Evolutionary conservation across 92 coral and sea anemone species (phyloP).

Genomic region (Metridium senile): DNA sequence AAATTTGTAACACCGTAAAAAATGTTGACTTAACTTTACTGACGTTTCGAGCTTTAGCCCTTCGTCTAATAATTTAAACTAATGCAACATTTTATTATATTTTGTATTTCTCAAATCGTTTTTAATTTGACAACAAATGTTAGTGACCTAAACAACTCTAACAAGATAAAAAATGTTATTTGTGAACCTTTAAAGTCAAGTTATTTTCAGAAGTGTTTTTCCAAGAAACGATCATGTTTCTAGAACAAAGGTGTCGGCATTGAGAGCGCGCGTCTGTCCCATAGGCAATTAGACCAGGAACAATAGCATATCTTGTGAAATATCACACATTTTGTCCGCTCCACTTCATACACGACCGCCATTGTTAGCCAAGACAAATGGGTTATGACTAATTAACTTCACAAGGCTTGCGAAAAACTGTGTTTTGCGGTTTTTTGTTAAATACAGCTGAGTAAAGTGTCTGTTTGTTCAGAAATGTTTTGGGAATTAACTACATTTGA

Average conservation of each 20-base stretch:
- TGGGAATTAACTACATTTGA: too few species aligned
- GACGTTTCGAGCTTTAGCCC: too few species aligned
- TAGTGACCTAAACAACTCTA: neutral
- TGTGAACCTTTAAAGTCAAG: neutral
- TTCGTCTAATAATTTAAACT: too few species aligned
- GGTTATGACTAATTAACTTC: neutral
- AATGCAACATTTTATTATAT: too few species aligned
- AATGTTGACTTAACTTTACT: too few species aligned
- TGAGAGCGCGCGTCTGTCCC: neutral
- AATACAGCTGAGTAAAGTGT: too few species aligned
- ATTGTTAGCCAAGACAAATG: neutral
- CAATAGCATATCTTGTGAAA: neutral
- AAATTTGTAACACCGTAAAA: too few species aligned
- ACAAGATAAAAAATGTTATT: neutral
- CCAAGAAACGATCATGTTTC: neutral
- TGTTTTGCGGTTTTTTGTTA: too few species aligned
- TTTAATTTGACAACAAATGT: too few species aligned
- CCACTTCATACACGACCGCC: neutral
- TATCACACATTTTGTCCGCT: neutral
- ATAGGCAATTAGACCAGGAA: neutral
- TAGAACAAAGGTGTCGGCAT: neutral
- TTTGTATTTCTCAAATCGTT: too few species aligned
- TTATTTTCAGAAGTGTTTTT: neutral
- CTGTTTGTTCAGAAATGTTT: too few species aligned
- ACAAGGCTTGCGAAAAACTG: neutral